Percentiles rank a stretch among this genome's conserved stretches.
Conservation (phyloP, 64 coral and sea anemone species). For the Montipora cactus region DNA sequence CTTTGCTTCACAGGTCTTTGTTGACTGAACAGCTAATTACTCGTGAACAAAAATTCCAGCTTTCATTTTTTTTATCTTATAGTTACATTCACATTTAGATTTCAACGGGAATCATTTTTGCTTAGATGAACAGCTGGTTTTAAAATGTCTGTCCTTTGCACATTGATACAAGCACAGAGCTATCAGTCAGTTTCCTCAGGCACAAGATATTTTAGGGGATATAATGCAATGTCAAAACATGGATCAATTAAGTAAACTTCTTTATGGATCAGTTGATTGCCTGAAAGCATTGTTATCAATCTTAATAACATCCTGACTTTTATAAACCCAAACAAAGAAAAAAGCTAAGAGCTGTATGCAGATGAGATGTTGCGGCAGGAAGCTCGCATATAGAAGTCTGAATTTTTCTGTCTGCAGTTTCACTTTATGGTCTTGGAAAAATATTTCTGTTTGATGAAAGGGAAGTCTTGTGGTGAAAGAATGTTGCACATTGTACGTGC, state of each 20-base stretch:
- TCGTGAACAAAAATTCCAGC: no score
- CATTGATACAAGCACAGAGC: background rate
- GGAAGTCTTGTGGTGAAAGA: background rate
- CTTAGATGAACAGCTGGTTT: background rate
- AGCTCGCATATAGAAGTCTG: background rate
- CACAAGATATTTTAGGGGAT: background rate
- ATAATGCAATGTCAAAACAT: background rate
- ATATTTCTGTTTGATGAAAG: background rate
- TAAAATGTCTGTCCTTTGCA: background rate
- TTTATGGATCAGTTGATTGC: conserved; percentile 23
- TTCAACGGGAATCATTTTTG: background rate
- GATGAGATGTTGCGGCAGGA: conserved; percentile 27
- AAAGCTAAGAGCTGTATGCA: background rate
- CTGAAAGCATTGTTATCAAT: background rate
- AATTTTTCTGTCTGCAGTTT: background rate
- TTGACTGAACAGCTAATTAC: no score
- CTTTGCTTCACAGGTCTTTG: no score
- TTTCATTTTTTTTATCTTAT: no score
- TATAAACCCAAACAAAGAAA: conserved; percentile 27
- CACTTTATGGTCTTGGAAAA: background rate
- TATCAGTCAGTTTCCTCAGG: background rate
- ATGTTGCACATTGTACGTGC: background rate
- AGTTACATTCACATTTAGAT: background rate
- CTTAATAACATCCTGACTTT: background rate
- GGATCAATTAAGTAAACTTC: background rate